These are phyloP conservation scores for Aporophyla lueneburgensis DNA, from an alignment of 2,888 invertebrate genomes.

Conservation along the genomic window DNA sequence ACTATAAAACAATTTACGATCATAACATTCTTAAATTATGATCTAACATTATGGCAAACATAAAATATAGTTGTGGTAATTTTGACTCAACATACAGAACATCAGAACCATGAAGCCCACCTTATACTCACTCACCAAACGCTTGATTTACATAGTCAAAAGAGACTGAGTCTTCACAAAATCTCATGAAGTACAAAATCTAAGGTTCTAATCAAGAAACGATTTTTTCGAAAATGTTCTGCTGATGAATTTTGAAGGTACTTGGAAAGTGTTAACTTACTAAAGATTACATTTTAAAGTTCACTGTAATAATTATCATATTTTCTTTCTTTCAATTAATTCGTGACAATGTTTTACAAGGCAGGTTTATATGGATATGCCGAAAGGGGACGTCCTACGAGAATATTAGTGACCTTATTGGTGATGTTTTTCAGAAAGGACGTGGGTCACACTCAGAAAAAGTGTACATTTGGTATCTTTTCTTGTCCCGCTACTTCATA, in stretches of 20 bases:
- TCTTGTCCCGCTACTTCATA: too few relatives aligned
- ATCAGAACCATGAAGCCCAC: not conserved
- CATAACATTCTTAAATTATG: not conserved
- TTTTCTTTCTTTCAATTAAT: not conserved
- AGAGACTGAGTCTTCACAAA: not conserved
- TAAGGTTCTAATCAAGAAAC: not conserved
- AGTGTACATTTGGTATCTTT: too few relatives aligned
- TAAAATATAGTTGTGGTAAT: not conserved
- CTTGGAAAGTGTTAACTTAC: not conserved
- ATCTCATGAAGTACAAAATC: not conserved
- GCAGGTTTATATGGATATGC: too few relatives aligned
- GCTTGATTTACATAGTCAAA: not conserved
- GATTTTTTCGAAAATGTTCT: not conserved
- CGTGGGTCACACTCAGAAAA: too few relatives aligned
- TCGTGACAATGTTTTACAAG: too few relatives aligned
- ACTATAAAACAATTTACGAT: slow-evolving; percentile 24
- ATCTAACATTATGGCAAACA: not conserved
- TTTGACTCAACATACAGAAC: not conserved
- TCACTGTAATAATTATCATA: not conserved
- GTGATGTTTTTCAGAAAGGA: too few relatives aligned
- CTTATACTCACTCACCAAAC: not conserved
- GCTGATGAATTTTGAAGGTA: not conserved
- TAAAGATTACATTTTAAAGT: not conserved
- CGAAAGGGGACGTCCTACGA: too few relatives aligned
- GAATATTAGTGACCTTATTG: too few relatives aligned